A percentile compares a stretch with the other conserved stretches of the same genome.
These are phyloP conservation scores for Delphinapterus leucas DNA, from an alignment of 2,113 vertebrate genomes.

Conservation along the genomic window DNA sequence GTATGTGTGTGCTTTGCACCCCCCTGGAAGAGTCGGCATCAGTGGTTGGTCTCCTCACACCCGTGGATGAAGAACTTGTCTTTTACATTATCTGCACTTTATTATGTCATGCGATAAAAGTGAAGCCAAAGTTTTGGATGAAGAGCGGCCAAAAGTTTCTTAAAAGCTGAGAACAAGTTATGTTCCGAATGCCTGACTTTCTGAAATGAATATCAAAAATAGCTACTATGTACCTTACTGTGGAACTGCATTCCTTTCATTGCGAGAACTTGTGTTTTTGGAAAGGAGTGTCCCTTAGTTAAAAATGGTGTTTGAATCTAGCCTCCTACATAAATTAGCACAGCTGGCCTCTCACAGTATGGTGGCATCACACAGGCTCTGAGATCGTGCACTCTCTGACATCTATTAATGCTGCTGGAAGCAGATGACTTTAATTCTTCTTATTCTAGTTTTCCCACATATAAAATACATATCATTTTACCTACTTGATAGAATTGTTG, in stretches of 20 bases:
- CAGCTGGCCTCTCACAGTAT: neutral
- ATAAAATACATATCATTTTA: neutral
- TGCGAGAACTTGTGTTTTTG: neutral
- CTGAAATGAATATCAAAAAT: neutral
- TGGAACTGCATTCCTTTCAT: neutral
- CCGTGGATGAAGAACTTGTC: neutral
- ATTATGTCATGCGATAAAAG: neutral
- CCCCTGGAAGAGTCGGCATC: neutral
- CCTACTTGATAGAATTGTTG: neutral
- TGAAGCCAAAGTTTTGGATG: conserved; percentile 8
- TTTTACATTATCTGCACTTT: neutral
- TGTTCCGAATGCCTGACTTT: neutral
- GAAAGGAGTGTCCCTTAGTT: neutral
- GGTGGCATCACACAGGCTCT: neutral
- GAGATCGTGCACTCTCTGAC: neutral
- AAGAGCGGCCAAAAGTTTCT: neutral
- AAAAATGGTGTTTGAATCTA: neutral
- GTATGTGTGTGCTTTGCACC: neutral
- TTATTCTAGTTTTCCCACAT: neutral
- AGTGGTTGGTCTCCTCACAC: neutral
- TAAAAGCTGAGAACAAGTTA: conserved; percentile 37
- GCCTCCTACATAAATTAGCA: neutral
- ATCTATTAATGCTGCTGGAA: neutral
- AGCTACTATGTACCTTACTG: neutral
- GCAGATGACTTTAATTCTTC: neutral